Evolutionary conservation across 2,113 vertebrate genomes (phyloP).

Genomic region (Myotis brandtii): DNA sequence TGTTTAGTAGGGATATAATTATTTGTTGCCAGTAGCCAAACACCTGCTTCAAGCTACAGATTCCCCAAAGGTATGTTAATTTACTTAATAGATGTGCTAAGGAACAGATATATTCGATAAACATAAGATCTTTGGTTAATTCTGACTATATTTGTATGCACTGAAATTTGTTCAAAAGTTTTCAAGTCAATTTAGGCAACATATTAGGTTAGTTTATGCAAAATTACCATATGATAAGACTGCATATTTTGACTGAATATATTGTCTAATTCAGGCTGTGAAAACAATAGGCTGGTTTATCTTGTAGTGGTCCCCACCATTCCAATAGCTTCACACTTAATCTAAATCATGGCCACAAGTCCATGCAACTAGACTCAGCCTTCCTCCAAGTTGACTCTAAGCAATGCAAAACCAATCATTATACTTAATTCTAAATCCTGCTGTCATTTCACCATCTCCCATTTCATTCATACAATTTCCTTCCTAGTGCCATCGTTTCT

Average conservation of each 20-base stretch:
- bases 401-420: not conserved
- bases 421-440: not conserved
- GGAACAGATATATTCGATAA: not conserved
- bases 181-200: not conserved
- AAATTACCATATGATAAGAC: not conserved
- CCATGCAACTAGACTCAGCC: not conserved
- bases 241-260: not conserved
- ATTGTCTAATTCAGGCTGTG: not conserved
- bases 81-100: slow-evolving; percentile 32
- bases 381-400: slow-evolving; percentile 23
- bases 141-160: not conserved
- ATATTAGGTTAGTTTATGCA: not conserved
- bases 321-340: not conserved
- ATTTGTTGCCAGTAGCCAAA: not conserved
- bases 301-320: not conserved
- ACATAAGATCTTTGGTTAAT: not conserved
- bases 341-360: not conserved
- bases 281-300: not conserved
- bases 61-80: not conserved
- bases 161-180: not conserved
- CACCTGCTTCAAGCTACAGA: not conserved
- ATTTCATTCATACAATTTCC: not conserved
- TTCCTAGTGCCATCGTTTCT: not conserved
- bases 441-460: not conserved
- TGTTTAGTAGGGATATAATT: not conserved